Base-by-base conservation (phyloP, 2,797 vertebrate genomes). In the Enteromius mattozi region DNA sequence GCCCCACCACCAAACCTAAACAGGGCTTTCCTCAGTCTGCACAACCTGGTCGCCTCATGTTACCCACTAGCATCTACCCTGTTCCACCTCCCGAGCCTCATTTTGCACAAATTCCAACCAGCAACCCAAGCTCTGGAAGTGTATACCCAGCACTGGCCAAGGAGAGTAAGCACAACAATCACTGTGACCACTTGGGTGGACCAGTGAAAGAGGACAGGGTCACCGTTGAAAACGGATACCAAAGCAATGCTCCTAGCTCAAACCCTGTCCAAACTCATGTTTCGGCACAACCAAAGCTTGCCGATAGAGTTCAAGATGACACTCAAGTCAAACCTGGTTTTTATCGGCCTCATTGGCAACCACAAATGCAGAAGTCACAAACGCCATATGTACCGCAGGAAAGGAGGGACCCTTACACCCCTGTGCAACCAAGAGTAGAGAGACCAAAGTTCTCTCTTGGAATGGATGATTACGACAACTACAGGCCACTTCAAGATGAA, bases 61-160 rank as follows among this genome's bases (percentile, higher is more conserved):
- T 96, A 72, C 96, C 97, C 1, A 95, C 95, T 0, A 92, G 96
- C 8, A 90, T 96, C 82, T 97, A 97, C 69, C 93, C 94, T 0
- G 96, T 97, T 75, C 96, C 97, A 24, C 95, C 95, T 81, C 95
- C 94, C 0, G 97, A 98, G 88, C 96, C 96, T 0, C 97, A 96
- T 89, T 97, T 94, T 0, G 95, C 97, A 83, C 96, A 97, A 89
- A 95, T 94, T 66, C 97, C 97, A 77, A 92, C 91, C 83, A 86
- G 91, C 76, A 93, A 91, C 0, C 76, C 90, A 0, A 92, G 68
- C 61, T 93, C 94, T 0, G 92, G 94, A 4, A 93, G 56, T 0
- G 92, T 96, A 70, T 96, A 96, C 85, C 96, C 96, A 6, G 95
- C 95, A 0, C 92, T 96, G 86, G 94, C 95, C 91, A 97, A 96